Evolutionary conservation across 2,113 vertebrate genomes (phyloP), one percentile per base, ranked within the genome.

Genomic region (Peromyscus polionotus): DNA sequence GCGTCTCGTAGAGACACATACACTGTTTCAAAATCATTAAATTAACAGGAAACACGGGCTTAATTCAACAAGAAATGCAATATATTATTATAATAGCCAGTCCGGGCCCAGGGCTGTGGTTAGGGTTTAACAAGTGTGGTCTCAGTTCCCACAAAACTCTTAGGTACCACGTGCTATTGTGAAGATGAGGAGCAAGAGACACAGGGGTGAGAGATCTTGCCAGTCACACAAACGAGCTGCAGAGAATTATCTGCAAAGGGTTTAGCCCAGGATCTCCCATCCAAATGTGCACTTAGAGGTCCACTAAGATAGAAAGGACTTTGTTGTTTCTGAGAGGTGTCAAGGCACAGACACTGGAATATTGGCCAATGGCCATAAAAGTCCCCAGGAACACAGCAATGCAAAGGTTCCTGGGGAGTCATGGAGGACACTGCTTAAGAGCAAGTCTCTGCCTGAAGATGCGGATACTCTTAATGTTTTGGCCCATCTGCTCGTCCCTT

Each of bases 311-410:
- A 63, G 45, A 7, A n/a, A 73, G 11, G 79, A 3, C 81, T 5
- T 1, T 11, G 19, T 0, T 61, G n/a, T 2, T 19, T 63, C 26
- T 19, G 6, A 39, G 48, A 42, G 54, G 24, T 28, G 33, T 0
- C 7, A 84, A 14, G 33, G 11, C 8, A 5, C 0, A 13, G 83
- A 65, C 42, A 61, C 20, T 19, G 54, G 91, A 26, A 31, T 67
- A 7, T 9, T 70, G 11, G 7, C 6, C 28, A 86, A 19, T 22
- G 42, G 42, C 77, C 2, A 1, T 19, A 14, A 42, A 88, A 54
- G 13, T n/a, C 17, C 16, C 83, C n/a, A 80, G 70, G 16, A 20
- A 88, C 72, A 61, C 28, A 33, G 39, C 13, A 42, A 28, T 0
- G 24, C 31, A n/a, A 73, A 57, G n/a, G 81, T 45, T 70, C 59